Evolutionary conservation across 2,797 vertebrate genomes (phyloP).

Genomic region (Oophaga sylvatica): DNA sequence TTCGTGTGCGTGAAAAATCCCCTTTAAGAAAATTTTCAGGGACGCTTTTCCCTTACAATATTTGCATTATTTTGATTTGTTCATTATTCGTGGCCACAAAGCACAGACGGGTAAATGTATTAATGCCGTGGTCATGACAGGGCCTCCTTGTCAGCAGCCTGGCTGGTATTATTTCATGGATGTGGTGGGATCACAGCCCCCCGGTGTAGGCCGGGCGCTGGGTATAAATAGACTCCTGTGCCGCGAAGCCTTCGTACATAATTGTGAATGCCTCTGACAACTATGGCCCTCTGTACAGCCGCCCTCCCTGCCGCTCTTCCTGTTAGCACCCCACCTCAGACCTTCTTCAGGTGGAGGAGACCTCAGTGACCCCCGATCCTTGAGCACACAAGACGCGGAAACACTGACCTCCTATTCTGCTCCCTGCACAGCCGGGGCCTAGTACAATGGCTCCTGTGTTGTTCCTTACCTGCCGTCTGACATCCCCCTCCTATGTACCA

Average conservation of each 20-base stretch:
- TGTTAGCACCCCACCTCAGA: slow-evolving; percentile 40
- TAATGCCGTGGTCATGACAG: background rate
- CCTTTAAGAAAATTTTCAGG: background rate
- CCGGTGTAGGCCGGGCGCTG: slow-evolving; percentile 15
- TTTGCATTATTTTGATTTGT: background rate
- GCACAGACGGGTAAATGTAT: slow-evolving; percentile 21
- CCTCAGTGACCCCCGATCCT: slow-evolving; percentile 50
- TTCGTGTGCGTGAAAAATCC: background rate
- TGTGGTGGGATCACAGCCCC: slow-evolving; percentile 40
- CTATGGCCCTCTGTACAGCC: slow-evolving; percentile 21
- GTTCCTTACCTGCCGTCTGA: background rate
- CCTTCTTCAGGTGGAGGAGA: slow-evolving; percentile 43
- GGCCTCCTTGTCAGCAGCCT: slow-evolving; percentile 6
- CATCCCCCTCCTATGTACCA: background rate
- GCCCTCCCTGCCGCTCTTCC: slow-evolving; percentile 25
- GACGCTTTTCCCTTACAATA: background rate
- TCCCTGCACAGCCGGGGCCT: background rate
- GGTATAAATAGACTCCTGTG: slow-evolving; percentile 56
- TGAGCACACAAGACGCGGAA: slow-evolving; percentile 20
- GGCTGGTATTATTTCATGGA: slow-evolving; percentile 31
- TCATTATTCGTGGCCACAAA: background rate
- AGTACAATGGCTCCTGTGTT: slow-evolving; percentile 43
- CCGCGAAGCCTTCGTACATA: slow-evolving; percentile 41
- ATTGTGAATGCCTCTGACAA: slow-evolving; percentile 46
- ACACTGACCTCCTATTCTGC: slow-evolving; percentile 34